Evolutionary conservation across 1,140 invertebrate genomes (phyloP).

Genomic region (Idris sp.): DNA sequence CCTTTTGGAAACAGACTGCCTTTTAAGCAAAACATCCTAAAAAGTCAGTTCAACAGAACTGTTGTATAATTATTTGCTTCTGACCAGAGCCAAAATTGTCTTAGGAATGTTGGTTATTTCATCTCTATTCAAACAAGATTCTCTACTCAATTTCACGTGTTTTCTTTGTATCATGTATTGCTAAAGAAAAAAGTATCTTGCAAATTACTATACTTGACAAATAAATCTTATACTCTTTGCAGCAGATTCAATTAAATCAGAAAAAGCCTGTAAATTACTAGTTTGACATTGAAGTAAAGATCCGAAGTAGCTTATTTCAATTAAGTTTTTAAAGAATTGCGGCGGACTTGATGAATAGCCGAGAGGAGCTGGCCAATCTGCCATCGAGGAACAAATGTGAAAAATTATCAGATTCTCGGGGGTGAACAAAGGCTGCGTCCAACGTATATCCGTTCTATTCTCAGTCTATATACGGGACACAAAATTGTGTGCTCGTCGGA

Average conservation of each 20-base stretch:
- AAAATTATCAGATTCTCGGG: conserved; percentile 56
- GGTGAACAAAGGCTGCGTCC: conserved; percentile 43
- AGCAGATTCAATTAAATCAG: no score
- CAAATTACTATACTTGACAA: no score
- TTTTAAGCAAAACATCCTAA: conserved; percentile 38
- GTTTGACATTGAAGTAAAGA: no score
- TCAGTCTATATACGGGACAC: no score
- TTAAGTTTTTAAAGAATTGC: conserved; percentile 45
- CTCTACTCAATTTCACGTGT: no score
- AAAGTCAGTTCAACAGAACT: conserved; percentile 45
- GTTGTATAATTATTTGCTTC: conserved; percentile 50
- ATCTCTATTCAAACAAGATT: no score
- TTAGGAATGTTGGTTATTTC: conserved; percentile 49
- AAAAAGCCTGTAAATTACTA: no score
- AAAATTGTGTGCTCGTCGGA: conserved; percentile 50
- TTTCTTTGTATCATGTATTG: no score
- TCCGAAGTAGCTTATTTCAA: conserved; percentile 52
- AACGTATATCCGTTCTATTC: conserved; percentile 47
- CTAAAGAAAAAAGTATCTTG: no score
- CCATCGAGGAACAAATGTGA: conserved; percentile 51
- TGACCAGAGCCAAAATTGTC: conserved; percentile 43
- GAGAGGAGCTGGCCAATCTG: conserved; percentile 36
- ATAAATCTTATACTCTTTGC: no score
- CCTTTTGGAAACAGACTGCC: conserved; percentile 38
- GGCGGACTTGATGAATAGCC: conserved; percentile 32